These are phyloP conservation scores for Eupsittula cactorum DNA, from an alignment of 2,113 vertebrate species.

Conservation along the genomic window DNA sequence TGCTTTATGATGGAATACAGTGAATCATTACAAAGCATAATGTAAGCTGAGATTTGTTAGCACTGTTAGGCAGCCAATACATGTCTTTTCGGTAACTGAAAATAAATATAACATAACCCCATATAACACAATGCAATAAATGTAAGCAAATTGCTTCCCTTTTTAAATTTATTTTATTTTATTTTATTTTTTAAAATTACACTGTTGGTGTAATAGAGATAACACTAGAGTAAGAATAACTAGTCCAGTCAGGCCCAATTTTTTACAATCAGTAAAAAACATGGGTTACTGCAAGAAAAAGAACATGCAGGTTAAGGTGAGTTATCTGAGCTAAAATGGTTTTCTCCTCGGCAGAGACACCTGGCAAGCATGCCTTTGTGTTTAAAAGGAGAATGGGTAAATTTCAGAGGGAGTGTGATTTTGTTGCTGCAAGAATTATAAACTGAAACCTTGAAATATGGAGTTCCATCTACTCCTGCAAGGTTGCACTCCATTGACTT, in stretches of 20 bases:
- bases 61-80: background rate
- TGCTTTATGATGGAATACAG: background rate
- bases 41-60: background rate
- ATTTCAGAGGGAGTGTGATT: background rate
- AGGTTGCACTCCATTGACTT: constrained; percentile 22
- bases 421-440: constrained; percentile 10
- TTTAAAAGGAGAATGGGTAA: background rate
- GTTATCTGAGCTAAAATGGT: background rate
- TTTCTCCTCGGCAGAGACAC: background rate
- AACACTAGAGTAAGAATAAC: background rate
- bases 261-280: background rate
- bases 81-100: background rate
- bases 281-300: background rate
- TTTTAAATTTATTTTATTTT: background rate
- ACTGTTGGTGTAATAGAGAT: background rate
- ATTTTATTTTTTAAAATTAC: background rate
- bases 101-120: background rate
- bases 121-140: background rate
- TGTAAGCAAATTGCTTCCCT: background rate
- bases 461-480: background rate
- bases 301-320: background rate
- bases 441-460: constrained; percentile 27
- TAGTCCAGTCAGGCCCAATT: background rate
- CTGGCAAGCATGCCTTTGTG: background rate
- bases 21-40: background rate